Conservation (phyloP, 2,797 vertebrate species). For the Rhabdophis nuchalis region DNA sequence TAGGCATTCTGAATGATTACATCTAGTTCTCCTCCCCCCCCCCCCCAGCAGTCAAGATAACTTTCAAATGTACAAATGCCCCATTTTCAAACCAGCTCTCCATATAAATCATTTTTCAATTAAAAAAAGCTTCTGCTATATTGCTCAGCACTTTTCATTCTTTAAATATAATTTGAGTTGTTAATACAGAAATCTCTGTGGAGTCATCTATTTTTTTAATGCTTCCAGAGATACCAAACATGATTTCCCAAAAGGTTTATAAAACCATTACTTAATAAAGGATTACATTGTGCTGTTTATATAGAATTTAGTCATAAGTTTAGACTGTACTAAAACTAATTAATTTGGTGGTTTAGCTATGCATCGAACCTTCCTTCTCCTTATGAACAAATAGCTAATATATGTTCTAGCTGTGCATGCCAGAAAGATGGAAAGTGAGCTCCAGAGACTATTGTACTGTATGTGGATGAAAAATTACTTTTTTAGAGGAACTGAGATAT, state of each 20-base stretch:
- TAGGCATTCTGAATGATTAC: background rate
- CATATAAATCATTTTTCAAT: constrained; percentile 24
- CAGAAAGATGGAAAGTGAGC: constrained; percentile 45
- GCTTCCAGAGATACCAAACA: constrained; percentile 41
- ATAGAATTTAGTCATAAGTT: constrained; percentile 49
- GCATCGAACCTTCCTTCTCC: constrained; percentile 44
- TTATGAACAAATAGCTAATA: constrained; percentile 37
- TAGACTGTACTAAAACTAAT: constrained; percentile 57
- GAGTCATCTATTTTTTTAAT: constrained; percentile 32
- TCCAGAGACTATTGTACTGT: constrained; percentile 35
- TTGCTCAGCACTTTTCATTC: constrained; percentile 34
- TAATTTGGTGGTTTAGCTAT: constrained; percentile 49
- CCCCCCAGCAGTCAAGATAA: background rate
- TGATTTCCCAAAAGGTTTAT: constrained; percentile 41
- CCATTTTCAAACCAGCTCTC: background rate
- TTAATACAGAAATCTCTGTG: constrained; percentile 24
- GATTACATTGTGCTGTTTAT: constrained; percentile 47
- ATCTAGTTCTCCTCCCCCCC: too few relatives aligned
- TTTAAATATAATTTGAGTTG: constrained; percentile 41
- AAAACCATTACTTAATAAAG: constrained; percentile 48
- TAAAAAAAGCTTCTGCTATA: constrained; percentile 16
- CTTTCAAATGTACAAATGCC: constrained; percentile 10
- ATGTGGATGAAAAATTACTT: constrained; percentile 4
- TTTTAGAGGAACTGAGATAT: constrained; percentile 35
- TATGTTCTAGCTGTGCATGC: constrained; percentile 1